phyloP scores from a whole-genome alignment of 2,797 vertebrate species.

The Synanceia verrucosa region DNA sequence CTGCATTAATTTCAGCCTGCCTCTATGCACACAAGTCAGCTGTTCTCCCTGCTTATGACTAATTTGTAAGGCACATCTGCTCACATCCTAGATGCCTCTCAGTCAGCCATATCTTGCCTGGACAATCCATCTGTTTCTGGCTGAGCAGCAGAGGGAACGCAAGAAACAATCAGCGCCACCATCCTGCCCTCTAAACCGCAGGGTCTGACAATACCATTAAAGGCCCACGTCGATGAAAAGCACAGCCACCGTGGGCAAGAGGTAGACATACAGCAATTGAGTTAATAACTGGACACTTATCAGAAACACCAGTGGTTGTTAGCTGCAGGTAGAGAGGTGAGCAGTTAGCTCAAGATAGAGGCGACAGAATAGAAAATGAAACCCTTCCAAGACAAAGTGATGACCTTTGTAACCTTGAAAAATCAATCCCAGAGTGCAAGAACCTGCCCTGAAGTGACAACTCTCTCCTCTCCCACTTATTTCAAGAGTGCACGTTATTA shows the following conservation, averaged over 20 bases:
- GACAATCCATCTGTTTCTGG: conserved; percentile 61
- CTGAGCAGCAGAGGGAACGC: conserved; percentile 40
- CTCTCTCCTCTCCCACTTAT: conserved; percentile 39
- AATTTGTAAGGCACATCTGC: conserved; percentile 72
- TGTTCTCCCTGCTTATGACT: conserved; percentile 64
- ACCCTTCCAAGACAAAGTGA: conserved; percentile 32
- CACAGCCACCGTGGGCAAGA: conserved; percentile 29
- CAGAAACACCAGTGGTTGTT: conserved; percentile 39
- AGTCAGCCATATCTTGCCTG: conserved; percentile 35
- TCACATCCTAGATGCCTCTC: conserved; percentile 57
- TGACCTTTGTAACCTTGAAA: conserved; percentile 45
- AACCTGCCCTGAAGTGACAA: conserved; percentile 63
- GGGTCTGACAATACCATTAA: conserved; percentile 41
- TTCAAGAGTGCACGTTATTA: conserved; percentile 22
- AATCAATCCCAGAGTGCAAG: conserved; percentile 56
- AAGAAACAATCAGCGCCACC: conserved; percentile 42
- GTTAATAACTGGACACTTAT: conserved; percentile 35
- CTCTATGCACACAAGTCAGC: conserved; percentile 51
- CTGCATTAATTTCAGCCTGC: conserved; percentile 63
- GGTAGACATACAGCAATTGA: conserved; percentile 12
- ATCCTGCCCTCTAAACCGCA: conserved; percentile 41
- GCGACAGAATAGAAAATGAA: conserved; percentile 55
- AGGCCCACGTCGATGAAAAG: conserved; percentile 36
- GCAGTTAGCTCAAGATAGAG: conserved; percentile 33
- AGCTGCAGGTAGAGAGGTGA: conserved; percentile 47